A percentile compares a stretch with the other conserved stretches of the same genome.
phyloP scores from a whole-genome alignment of 2,888 invertebrate genomes.

The Sturmia bella region DNA sequence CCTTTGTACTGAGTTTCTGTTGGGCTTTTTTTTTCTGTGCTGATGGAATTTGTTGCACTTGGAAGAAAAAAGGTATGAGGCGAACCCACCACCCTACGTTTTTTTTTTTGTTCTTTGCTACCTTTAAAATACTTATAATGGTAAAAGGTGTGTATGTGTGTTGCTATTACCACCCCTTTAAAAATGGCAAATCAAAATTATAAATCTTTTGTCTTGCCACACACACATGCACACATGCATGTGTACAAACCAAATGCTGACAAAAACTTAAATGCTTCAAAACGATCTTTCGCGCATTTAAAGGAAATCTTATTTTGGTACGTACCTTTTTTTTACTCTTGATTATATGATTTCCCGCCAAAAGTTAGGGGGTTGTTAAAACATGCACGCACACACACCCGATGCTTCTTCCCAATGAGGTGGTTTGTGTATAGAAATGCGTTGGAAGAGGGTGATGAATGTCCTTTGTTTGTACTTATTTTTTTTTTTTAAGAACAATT shows the following conservation, averaged over 20 bases:
- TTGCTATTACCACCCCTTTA: conserved; percentile 52
- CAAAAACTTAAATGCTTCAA: conserved; percentile 22
- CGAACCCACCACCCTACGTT: conserved; percentile 54
- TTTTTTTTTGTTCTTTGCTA: conserved; percentile 35
- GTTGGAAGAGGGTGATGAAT: conserved; percentile 75
- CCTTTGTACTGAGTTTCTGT: conserved; percentile 21
- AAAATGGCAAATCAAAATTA: conserved; percentile 51
- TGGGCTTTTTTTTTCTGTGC: conserved; percentile 18
- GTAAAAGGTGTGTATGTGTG: conserved; percentile 24
- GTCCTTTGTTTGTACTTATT: conserved; percentile 64
- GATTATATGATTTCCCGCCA: conserved; percentile 57
- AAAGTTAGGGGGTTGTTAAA: conserved; percentile 67
- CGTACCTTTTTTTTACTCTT: conserved; percentile 24
- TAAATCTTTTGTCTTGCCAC: conserved; percentile 29
- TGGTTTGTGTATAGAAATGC: conserved; percentile 51
- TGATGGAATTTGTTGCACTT: conserved; percentile 33
- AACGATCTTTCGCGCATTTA: conserved; percentile 60
- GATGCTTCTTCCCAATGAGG: conserved; percentile 27
- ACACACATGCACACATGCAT: neutral
- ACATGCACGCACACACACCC: conserved; percentile 1
- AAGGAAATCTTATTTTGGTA: conserved; percentile 56
- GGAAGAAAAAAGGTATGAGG: conserved; percentile 30
- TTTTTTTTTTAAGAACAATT: conserved; percentile 71
- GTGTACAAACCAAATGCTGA: neutral
- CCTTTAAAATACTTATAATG: conserved; percentile 40